Evolutionary conservation across 2,888 invertebrate genomes (phyloP).

Genomic region (Apamea crenata): DNA sequence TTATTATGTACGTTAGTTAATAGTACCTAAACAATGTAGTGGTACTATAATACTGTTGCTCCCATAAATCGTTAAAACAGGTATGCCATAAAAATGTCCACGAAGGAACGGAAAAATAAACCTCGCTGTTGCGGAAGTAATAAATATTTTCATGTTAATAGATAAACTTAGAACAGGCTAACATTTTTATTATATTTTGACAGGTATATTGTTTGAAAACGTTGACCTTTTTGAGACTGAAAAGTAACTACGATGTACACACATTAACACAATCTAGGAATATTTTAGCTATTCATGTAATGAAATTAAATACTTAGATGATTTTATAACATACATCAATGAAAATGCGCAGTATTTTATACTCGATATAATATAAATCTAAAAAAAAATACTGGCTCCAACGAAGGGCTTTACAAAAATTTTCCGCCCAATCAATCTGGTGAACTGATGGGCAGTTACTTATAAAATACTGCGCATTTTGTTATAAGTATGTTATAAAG

Average conservation of each 20-base stretch:
- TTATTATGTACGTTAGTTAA: constrained; percentile 4
- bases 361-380: too few species aligned
- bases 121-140: constrained; percentile 54
- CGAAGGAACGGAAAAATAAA: constrained; percentile 59
- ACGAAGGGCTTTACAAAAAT: too few species aligned
- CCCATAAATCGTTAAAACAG: constrained; percentile 59
- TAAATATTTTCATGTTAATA: constrained; percentile 59
- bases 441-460: too few species aligned
- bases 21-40: constrained; percentile 20
- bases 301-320: too few species aligned
- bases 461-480: too few species aligned
- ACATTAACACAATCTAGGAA: too few species aligned
- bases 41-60: constrained; percentile 23
- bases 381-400: too few species aligned
- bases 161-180: constrained; percentile 45
- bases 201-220: not conserved
- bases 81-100: constrained; percentile 62
- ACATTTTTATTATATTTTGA: constrained; percentile 42
- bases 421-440: too few species aligned
- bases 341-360: too few species aligned
- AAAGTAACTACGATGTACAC: not conserved
- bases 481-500: too few species aligned
- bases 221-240: not conserved
- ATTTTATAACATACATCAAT: too few species aligned
- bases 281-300: too few species aligned